Evolutionary conservation across 2,888 invertebrate species (phyloP).

Genomic region (Plagodis dolabraria): DNA sequence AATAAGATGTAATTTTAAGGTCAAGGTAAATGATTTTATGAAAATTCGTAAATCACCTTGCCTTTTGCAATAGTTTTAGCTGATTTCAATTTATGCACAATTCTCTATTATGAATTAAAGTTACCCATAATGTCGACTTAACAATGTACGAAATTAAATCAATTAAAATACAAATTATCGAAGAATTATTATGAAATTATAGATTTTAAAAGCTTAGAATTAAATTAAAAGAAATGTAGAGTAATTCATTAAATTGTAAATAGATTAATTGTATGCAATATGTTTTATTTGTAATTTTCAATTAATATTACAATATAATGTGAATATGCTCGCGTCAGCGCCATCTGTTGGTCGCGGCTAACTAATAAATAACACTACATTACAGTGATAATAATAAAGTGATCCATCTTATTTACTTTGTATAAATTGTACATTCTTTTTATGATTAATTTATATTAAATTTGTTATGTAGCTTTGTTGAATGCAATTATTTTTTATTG

Average conservation of each 20-base stretch:
- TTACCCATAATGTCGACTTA: constrained; percentile 68
- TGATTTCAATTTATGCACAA: constrained; percentile 74
- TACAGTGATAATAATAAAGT: constrained; percentile 78
- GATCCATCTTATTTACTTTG: constrained; percentile 79
- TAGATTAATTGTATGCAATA: constrained; percentile 49
- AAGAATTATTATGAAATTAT: constrained; percentile 27
- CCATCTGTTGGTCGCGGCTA: constrained; percentile 37
- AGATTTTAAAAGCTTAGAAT: constrained; percentile 37
- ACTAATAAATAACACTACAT: constrained; percentile 58
- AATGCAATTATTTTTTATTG: constrained; percentile 85
- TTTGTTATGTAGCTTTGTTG: constrained; percentile 85
- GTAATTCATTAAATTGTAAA: constrained; percentile 37
- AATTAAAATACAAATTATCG: constrained; percentile 29
- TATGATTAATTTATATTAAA: constrained; percentile 83
- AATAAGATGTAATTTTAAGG: constrained; percentile 44
- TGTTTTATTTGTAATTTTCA: constrained; percentile 41
- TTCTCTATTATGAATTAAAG: constrained; percentile 66
- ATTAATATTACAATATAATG: constrained; percentile 33
- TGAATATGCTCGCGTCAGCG: constrained; percentile 38
- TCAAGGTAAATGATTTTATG: constrained; percentile 57
- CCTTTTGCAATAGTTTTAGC: constrained; percentile 76
- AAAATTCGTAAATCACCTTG: constrained; percentile 76
- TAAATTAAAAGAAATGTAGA: constrained; percentile 23
- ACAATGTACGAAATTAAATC: constrained; percentile 40
- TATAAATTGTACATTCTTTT: constrained; percentile 83